These are phyloP conservation scores for Sinocyclocheilus anophthalmus DNA, from an alignment of 2,113 vertebrate species.

Conservation along the genomic window DNA sequence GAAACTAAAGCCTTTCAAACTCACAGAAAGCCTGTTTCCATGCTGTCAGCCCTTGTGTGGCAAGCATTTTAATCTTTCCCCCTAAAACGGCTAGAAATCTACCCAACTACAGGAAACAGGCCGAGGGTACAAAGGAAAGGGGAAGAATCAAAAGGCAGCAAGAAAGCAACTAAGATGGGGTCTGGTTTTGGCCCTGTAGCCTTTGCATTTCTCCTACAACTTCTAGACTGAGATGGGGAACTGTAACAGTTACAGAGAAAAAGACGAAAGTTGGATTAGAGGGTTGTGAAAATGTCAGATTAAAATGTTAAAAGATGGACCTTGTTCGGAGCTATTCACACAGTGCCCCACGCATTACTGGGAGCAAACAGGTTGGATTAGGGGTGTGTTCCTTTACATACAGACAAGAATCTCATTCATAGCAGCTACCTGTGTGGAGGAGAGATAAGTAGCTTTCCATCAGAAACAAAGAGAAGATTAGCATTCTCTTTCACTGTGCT, in stretches of 20 bases:
- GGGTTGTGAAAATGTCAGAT: conserved; percentile 71
- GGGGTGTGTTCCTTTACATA: conserved; percentile 66
- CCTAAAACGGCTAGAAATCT: conserved; percentile 68
- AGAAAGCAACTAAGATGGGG: conserved; percentile 66
- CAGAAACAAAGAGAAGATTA: conserved; percentile 84
- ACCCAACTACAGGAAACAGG: conserved; percentile 72
- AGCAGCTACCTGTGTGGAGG: conserved; percentile 74
- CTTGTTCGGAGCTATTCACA: conserved; percentile 72
- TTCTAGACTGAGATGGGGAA: conserved; percentile 50
- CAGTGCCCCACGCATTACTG: conserved; percentile 78
- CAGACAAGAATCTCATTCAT: conserved; percentile 89
- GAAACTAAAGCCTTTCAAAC: conserved; percentile 38
- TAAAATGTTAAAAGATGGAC: conserved; percentile 70
- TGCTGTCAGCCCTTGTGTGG: conserved; percentile 29
- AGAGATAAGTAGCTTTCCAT: conserved; percentile 83
- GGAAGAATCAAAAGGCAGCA: conserved; percentile 67
- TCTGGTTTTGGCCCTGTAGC: conserved; percentile 69
- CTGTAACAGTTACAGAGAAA: conserved; percentile 58
- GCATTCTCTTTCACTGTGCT: conserved; percentile 76
- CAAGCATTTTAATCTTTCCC: conserved; percentile 74
- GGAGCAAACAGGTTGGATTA: conserved; percentile 76
- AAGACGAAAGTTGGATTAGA: conserved; percentile 38
- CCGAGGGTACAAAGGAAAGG: conserved; percentile 67
- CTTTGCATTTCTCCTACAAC: conserved; percentile 64
- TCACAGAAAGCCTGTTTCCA: conserved; percentile 25